phyloP scores from a whole-genome alignment of 2,113 vertebrate genomes.

The Tenrec ecaudatus region DNA sequence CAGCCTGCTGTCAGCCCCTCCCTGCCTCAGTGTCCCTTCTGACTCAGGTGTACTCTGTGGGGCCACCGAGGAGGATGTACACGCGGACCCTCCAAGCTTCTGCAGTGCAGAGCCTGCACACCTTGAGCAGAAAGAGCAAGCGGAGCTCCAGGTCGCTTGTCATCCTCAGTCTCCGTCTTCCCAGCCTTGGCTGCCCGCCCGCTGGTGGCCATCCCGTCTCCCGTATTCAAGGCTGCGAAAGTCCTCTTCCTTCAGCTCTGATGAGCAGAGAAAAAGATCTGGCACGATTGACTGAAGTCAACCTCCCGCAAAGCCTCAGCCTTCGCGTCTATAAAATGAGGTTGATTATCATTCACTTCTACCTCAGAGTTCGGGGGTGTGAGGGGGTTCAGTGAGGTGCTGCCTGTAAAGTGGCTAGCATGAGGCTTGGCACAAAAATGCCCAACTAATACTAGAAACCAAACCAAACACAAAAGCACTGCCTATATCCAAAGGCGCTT shows the following conservation, averaged over 20 bases:
- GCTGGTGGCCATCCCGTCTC: neutral
- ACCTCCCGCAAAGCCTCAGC: neutral
- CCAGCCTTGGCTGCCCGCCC: neutral
- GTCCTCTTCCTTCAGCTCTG: neutral
- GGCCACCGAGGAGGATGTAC: too few species aligned
- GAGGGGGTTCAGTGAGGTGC: neutral
- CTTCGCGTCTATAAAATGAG: neutral
- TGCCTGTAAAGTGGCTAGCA: neutral
- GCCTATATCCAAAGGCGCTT: neutral
- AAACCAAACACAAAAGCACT: neutral
- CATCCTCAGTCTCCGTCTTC: neutral
- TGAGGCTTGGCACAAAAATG: neutral
- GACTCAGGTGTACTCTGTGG: too few species aligned
- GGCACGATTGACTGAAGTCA: neutral
- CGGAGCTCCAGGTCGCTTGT: neutral
- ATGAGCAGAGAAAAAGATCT: neutral
- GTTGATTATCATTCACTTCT: neutral
- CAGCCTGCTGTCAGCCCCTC: too few species aligned
- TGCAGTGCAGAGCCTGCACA: too few species aligned
- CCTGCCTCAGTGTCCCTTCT: too few species aligned
- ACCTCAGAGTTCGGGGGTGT: neutral
- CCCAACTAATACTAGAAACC: neutral
- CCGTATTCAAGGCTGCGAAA: neutral
- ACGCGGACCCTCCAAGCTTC: too few species aligned
- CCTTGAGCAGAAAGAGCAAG: neutral